Evolutionary conservation across 2,888 invertebrate species (phyloP), one percentile per base, ranked within the genome.

Genomic region (Acrobasis consociella): DNA sequence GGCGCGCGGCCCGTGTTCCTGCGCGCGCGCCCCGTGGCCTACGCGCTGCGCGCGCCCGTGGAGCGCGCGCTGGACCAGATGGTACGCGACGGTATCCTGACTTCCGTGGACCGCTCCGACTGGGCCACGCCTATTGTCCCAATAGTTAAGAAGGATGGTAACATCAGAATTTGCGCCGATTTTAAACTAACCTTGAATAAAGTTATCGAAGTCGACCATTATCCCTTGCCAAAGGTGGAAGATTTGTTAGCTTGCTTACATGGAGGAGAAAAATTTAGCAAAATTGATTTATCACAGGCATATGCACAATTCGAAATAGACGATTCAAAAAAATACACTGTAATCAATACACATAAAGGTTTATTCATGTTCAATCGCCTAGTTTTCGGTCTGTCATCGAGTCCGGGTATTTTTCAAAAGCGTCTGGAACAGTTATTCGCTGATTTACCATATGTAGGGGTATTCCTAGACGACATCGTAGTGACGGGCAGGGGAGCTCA

Each of bases 121-220:
- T 31, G 5, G 42, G 9, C 42, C 42, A 42, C 42, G 42, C 42
- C 42, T 13, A 42, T 42, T 42, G 42, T 42, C 3, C 42, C 42
- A 10, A 11, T 42, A 42, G 11, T 42, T 10, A 42, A 42, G 42
- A 42, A 42, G 11, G 11, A 42, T 42, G 42, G 42, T 42, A 42
- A 9, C 10, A 42, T 42, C 9, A 9, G 42, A 10, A 11, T 42
- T 10, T 64, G 73, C 49, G 72, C 56, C 0, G 72, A 73, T 61
- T 75, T 58, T 60, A 73, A 73, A 56, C 5, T 72, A 22, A 74
- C 70, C 0, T 42, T 73, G 13, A 75, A 75, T 58, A 73, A 69
- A 15, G 50, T 55, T 3, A 50, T 73, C 9, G 70, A 71, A 17
- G 62, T 75, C 7, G 73, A 72, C 52, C 69, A 69, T 60, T 72